A percentile compares a stretch with the other conserved stretches of the same genome.
Evolutionary conservation across 2,888 invertebrate genomes (phyloP).

Genomic region (Drosophila meridiana): DNA sequence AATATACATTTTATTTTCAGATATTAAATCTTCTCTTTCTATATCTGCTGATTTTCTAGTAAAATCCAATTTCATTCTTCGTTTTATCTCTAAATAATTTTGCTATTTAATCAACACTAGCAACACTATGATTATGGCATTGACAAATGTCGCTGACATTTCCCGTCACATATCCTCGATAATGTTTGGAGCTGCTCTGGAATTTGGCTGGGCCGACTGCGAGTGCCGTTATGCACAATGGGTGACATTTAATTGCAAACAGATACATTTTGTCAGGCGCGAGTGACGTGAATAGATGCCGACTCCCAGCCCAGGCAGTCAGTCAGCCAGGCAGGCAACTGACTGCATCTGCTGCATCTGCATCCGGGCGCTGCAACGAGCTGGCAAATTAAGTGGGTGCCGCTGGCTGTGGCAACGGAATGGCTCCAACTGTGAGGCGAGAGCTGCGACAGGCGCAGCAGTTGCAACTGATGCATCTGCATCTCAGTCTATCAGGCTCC

Average conservation of each 20-base stretch:
- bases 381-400: conserved; percentile 79
- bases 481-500: conserved; percentile 36
- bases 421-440: conserved; percentile 37
- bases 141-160: conserved; percentile 1
- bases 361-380: conserved; percentile 62
- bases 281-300: conserved; percentile 56
- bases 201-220: conserved; percentile 64
- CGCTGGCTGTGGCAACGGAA: conserved; percentile 39
- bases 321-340: conserved; percentile 5
- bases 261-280: conserved; percentile 78
- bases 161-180: conserved; percentile 40
- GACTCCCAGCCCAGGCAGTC: conserved; percentile 11
- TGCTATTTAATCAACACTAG: not conserved
- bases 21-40: no score
- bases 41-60: not conserved
- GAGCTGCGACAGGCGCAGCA: conserved; percentile 41
- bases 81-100: not conserved
- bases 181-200: conserved; percentile 38
- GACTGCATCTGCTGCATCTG: conserved; percentile 42
- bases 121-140: not conserved
- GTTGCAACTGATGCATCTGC: conserved; percentile 32
- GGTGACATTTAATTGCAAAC: conserved; percentile 81
- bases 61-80: not conserved
- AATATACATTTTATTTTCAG: no score
- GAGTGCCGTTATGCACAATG: conserved; percentile 49